phyloP scores from a whole-genome alignment of 2,888 invertebrate species.

The Amitus sp. region DNA sequence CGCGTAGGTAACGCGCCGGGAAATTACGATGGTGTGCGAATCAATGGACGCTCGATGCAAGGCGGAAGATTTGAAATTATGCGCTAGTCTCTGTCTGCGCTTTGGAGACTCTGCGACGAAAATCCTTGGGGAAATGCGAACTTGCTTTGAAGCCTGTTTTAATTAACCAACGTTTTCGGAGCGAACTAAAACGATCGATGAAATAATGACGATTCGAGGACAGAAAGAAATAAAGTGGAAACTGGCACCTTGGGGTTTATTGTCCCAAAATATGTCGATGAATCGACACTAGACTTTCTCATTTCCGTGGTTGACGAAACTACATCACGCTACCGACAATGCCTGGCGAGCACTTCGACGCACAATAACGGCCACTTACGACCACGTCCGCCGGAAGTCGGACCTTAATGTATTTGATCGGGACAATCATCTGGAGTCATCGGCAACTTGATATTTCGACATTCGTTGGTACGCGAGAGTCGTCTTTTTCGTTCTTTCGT shows the following conservation, averaged over 20 bases:
- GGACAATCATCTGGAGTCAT: constrained; percentile 46
- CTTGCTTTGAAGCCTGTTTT: neutral
- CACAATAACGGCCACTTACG: constrained; percentile 53
- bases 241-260: no score
- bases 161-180: no score
- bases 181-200: no score
- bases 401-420: constrained; percentile 64
- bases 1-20: constrained; percentile 66
- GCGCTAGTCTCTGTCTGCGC: constrained; percentile 29
- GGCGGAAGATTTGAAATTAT: constrained; percentile 42
- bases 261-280: constrained; percentile 5
- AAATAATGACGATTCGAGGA: no score
- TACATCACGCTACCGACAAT: constrained; percentile 44
- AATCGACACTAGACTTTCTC: constrained; percentile 57
- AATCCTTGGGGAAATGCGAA: constrained; percentile 28
- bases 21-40: constrained; percentile 66
- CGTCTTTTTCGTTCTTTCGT: no score
- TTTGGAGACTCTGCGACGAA: constrained; percentile 31
- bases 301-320: constrained; percentile 51
- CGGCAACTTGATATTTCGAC: constrained; percentile 53
- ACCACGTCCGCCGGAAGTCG: constrained; percentile 58
- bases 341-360: constrained; percentile 47
- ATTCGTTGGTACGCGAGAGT: no score
- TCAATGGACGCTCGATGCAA: constrained; percentile 57
- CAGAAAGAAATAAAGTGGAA: no score